Conservation (phyloP, 2,888 invertebrate species). For the Brassicogethes aeneus region DNA sequence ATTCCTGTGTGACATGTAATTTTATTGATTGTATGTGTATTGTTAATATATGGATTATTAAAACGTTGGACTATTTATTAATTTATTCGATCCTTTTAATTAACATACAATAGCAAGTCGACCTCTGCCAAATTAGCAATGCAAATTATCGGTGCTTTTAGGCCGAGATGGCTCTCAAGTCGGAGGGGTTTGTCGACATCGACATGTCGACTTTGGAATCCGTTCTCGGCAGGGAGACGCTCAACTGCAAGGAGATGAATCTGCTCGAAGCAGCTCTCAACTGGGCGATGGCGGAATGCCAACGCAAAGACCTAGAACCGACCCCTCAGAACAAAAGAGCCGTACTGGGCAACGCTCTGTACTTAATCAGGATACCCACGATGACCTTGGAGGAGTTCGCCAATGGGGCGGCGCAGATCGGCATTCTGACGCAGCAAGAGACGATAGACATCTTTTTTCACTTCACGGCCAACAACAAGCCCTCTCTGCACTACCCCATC, state of each 20-base stretch:
- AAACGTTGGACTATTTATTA: conserved; percentile 21
- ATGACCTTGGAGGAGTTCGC: conserved; percentile 93
- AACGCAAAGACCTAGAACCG: conserved; percentile 71
- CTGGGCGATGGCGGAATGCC: conserved; percentile 91
- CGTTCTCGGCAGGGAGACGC: conserved; percentile 83
- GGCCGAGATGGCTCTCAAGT: conserved; percentile 93
- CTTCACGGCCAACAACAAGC: conserved; percentile 85
- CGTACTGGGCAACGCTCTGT: conserved; percentile 69
- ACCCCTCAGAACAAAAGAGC: conserved; percentile 71
- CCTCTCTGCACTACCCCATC: conserved; percentile 70
- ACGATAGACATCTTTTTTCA: conserved; percentile 92
- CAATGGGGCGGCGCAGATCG: conserved; percentile 88
- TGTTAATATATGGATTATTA: conserved; percentile 39
- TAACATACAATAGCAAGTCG: conserved; percentile 13
- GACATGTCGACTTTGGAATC: conserved; percentile 88
- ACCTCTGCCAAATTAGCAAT: too few species aligned
- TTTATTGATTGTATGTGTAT: conserved; percentile 25
- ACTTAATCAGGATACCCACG: conserved; percentile 85
- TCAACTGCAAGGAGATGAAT: conserved; percentile 90
- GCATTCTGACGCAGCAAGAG: conserved; percentile 84
- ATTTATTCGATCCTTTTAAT: conserved; percentile 16
- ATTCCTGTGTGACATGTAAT: conserved; percentile 24
- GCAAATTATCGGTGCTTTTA: too few species aligned
- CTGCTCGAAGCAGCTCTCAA: conserved; percentile 83
- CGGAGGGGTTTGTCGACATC: conserved; percentile 94